phyloP scores from a whole-genome alignment of 37 sponge, comb jelly and placozoan species.

The Bolinopsis microptera region DNA sequence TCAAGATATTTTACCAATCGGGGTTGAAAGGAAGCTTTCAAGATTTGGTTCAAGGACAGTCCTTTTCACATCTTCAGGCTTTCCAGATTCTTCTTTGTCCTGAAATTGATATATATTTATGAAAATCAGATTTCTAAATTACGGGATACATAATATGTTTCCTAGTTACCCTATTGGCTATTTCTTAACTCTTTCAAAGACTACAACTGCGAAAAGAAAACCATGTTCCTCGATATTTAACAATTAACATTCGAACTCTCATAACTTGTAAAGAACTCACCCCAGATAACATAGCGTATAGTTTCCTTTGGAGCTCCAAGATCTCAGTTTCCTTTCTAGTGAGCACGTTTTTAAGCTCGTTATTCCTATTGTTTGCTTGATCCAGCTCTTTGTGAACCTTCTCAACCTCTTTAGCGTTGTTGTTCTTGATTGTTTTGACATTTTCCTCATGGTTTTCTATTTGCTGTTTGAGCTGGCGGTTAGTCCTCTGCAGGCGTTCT shows the following conservation, averaged over 20 bases:
- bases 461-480: conserved; percentile 24
- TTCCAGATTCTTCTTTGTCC: background rate
- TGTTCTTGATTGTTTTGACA: background rate
- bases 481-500: background rate
- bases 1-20: background rate
- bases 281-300: background rate
- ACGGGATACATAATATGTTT: too few relatives aligned
- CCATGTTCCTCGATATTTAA: too few relatives aligned
- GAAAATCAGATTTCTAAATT: too few relatives aligned
- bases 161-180: too few relatives aligned
- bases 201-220: too few relatives aligned
- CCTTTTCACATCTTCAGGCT: background rate
- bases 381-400: conserved; percentile 20
- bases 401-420: conserved; percentile 18
- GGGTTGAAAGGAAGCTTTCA: conserved; percentile 38
- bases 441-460: conserved; percentile 12
- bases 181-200: too few relatives aligned
- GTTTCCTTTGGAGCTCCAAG: conserved; percentile 13
- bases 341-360: conserved; percentile 24
- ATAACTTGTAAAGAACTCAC: background rate
- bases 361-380: background rate
- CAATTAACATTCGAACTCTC: too few relatives aligned
- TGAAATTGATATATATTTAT: too few relatives aligned
- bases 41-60: background rate
- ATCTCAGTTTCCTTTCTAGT: conserved; percentile 24